Percentiles rank a stretch among this genome's conserved stretches.
Conservation (phyloP, 2,113 vertebrate species). For the Crypturellus undulatus region DNA sequence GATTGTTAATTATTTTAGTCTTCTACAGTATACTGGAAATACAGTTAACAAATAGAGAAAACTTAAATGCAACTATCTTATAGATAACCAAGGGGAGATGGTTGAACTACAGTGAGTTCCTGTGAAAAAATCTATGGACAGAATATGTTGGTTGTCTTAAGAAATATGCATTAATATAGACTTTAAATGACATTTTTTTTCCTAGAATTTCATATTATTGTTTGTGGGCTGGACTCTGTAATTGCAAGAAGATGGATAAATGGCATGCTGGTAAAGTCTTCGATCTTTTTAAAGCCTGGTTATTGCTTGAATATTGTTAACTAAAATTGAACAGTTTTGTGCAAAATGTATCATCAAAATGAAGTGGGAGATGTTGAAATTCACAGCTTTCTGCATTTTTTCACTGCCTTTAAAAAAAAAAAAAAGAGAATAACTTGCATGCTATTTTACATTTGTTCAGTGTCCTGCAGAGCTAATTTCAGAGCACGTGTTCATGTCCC, state of each 20-base stretch:
- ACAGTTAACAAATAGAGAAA: neutral
- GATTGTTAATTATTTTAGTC: neutral
- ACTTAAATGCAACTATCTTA: neutral
- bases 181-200: neutral
- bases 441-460: neutral
- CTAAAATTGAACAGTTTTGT: neutral
- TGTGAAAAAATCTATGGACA: neutral
- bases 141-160: neutral
- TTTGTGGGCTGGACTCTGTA: constrained; percentile 95
- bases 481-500: neutral
- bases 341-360: neutral
- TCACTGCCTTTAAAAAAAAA: neutral
- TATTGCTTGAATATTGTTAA: neutral
- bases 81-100: neutral
- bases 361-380: neutral
- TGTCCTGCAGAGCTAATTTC: neutral
- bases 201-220: constrained; percentile 95
- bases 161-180: neutral
- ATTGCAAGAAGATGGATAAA: constrained; percentile 97
- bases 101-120: neutral
- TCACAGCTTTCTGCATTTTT: neutral
- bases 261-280: constrained; percentile 91
- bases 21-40: neutral
- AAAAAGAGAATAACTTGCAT: neutral
- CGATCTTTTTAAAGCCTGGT: neutral